phyloP scores from a whole-genome alignment of 2,797 vertebrate genomes.

The Hoplostethus atlanticus region DNA sequence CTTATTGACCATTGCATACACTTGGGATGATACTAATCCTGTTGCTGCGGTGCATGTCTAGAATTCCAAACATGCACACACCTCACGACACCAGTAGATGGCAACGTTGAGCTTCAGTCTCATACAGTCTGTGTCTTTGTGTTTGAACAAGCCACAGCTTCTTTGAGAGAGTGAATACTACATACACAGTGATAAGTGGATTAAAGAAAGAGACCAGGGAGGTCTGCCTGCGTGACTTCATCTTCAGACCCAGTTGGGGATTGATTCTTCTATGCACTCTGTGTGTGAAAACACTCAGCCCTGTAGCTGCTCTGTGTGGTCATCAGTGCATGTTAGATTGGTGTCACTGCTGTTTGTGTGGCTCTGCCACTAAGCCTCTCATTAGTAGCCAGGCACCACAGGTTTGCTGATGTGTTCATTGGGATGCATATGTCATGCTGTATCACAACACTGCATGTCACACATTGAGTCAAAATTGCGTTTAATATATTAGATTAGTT shows the following conservation, averaged over 20 bases:
- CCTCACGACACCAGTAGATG: conserved; percentile 62
- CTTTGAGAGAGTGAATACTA: conserved; percentile 37
- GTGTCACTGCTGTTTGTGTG: conserved; percentile 27
- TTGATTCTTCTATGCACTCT: conserved; percentile 12
- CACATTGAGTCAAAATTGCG: not conserved
- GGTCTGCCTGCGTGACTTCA: conserved; percentile 1
- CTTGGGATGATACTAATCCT: no score
- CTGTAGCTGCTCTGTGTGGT: conserved; percentile 8
- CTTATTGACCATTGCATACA: not conserved
- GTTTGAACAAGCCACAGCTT: conserved; percentile 33
- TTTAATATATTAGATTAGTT: not conserved
- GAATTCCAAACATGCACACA: not conserved
- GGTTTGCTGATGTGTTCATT: conserved; percentile 35
- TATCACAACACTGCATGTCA: not conserved
- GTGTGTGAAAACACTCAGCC: not conserved
- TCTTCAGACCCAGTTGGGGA: not conserved
- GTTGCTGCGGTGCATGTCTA: no score
- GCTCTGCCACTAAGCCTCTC: not conserved
- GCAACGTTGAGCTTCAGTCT: conserved; percentile 45
- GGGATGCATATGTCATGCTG: conserved; percentile 18
- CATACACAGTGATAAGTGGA: conserved; percentile 42
- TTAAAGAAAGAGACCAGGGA: conserved; percentile 25
- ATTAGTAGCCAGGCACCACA: conserved; percentile 19
- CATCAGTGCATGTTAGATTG: conserved; percentile 32
- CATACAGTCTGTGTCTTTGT: not conserved